Conservation (phyloP, 2,113 vertebrate genomes). For the Theropithecus gelada region DNA sequence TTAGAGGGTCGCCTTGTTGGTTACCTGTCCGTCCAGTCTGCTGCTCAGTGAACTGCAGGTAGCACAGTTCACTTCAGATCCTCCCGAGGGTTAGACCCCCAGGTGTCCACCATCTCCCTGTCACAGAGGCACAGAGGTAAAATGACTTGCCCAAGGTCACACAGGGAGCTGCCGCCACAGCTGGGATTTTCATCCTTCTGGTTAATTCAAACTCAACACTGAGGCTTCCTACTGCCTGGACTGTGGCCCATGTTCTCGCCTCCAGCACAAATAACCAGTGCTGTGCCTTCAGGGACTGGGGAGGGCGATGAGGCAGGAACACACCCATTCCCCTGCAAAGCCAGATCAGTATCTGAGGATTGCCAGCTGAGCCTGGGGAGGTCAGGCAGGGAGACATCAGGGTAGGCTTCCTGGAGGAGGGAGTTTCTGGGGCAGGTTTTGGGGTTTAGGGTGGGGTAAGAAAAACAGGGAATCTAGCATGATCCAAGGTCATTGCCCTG, state of each 20-base stretch:
- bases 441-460: neutral
- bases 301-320: neutral
- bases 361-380: neutral
- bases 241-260: neutral
- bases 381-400: neutral
- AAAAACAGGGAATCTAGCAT: neutral
- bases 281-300: neutral
- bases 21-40: neutral
- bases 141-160: neutral
- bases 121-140: neutral
- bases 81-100: neutral
- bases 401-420: constrained; percentile 43
- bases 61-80: neutral
- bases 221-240: neutral
- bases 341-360: neutral
- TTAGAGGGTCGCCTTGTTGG: neutral
- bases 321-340: neutral
- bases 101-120: neutral
- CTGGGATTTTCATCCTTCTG: neutral
- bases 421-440: neutral
- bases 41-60: neutral
- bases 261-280: neutral
- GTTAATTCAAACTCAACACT: neutral
- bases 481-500: neutral
- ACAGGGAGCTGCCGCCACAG: neutral